A percentile compares a stretch with the other conserved stretches of the same genome.
Evolutionary conservation across 1,140 invertebrate species (phyloP).

Genomic region (Oncopodura yosiiana): DNA sequence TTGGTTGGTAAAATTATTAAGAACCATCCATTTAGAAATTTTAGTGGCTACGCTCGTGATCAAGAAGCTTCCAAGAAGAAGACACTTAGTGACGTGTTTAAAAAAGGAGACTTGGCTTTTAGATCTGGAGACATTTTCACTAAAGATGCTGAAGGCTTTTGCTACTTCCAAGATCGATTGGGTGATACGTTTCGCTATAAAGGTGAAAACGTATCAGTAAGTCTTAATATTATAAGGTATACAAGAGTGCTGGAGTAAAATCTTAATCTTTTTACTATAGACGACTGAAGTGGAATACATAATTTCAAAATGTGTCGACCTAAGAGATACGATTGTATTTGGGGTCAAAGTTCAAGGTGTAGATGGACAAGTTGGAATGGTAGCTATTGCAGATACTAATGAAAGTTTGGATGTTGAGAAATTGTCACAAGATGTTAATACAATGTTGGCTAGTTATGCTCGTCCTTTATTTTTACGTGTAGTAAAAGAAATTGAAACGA

Average conservation of each 20-base stretch:
- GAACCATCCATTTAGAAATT: slow-evolving; percentile 57
- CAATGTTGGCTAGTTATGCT: slow-evolving; percentile 70
- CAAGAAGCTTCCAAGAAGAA: slow-evolving; percentile 59
- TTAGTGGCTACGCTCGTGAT: slow-evolving; percentile 43
- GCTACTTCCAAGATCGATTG: slow-evolving; percentile 91
- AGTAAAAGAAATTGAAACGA: slow-evolving; percentile 71
- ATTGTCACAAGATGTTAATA: slow-evolving; percentile 53
- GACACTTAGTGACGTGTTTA: slow-evolving; percentile 57
- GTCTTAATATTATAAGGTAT: neutral
- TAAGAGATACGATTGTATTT: slow-evolving; percentile 83
- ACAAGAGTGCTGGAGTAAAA: neutral
- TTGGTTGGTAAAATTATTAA: slow-evolving; percentile 90
- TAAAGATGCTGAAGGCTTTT: slow-evolving; percentile 81
- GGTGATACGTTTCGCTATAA: slow-evolving; percentile 85
- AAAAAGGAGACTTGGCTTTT: slow-evolving; percentile 59
- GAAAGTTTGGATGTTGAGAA: slow-evolving; percentile 55
- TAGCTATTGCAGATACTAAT: slow-evolving; percentile 73
- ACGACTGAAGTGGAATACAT: slow-evolving; percentile 93
- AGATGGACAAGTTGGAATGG: slow-evolving; percentile 94
- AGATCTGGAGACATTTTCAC: slow-evolving; percentile 75
- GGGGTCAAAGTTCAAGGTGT: slow-evolving; percentile 63
- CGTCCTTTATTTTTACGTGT: slow-evolving; percentile 78
- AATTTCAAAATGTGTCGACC: slow-evolving; percentile 70
- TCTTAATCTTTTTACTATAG: slow-evolving; percentile 48
- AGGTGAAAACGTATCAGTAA: slow-evolving; percentile 1